Evolutionary conservation across 2,797 vertebrate species (phyloP).

Genomic region (Sebastes oblongus): DNA sequence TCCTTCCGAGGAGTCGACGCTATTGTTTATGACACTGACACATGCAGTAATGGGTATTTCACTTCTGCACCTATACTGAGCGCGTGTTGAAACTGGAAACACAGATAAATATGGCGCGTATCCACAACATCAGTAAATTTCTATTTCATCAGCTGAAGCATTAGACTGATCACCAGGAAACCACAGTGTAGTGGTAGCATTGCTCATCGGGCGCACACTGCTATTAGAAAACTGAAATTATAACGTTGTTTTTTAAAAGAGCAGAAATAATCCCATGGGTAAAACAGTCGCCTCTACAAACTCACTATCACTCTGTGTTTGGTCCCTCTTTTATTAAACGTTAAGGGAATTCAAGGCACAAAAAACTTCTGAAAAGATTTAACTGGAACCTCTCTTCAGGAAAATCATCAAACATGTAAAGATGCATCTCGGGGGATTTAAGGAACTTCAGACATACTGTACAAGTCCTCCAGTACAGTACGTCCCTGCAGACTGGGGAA

Average conservation of each 20-base stretch:
- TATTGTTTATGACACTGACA: conserved; percentile 87
- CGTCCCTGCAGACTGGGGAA: conserved; percentile 76
- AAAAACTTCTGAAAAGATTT: conserved; percentile 69
- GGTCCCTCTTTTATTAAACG: conserved; percentile 54
- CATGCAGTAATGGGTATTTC: conserved; percentile 85
- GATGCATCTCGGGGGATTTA: conserved; percentile 67
- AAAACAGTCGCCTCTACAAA: conserved; percentile 37
- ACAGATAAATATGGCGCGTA: conserved; percentile 80
- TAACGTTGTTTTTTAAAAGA: conserved; percentile 50
- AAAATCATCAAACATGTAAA: conserved; percentile 79
- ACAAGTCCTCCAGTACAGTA: conserved; percentile 58
- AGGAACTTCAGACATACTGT: conserved; percentile 75
- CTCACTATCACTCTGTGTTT: conserved; percentile 16
- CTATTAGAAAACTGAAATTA: conserved; percentile 55
- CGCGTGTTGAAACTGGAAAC: conserved; percentile 76
- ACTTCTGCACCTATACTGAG: conserved; percentile 79
- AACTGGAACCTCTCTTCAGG: conserved; percentile 60
- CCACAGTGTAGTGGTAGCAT: conserved; percentile 18
- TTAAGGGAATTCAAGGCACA: conserved; percentile 57
- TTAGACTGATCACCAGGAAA: conserved; percentile 71
- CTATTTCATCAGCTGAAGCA: conserved; percentile 77
- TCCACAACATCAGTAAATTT: conserved; percentile 82
- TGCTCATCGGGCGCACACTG: conserved; percentile 15
- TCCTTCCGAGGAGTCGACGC: conserved; percentile 77
- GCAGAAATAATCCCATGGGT: conserved; percentile 53